Percentiles rank a stretch among this genome's conserved stretches.
Evolutionary conservation across 1,140 invertebrate species (phyloP).

Genomic region (Rhopalosiphum maidis): DNA sequence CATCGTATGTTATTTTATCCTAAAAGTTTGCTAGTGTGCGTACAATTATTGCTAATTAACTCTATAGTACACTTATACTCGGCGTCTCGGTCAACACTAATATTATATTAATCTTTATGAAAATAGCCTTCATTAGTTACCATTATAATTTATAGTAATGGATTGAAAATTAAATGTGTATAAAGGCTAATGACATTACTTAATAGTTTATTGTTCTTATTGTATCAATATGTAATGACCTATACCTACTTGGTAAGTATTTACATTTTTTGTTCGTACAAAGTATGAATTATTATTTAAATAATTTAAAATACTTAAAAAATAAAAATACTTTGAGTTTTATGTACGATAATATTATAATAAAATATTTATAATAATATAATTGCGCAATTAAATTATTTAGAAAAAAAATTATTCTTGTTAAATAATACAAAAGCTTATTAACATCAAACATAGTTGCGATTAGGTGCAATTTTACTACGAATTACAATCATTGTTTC

Average conservation of each 20-base stretch:
- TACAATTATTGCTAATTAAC: not conserved
- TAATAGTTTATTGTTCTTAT: too few relatives aligned
- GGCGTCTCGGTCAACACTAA: not conserved
- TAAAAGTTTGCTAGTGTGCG: not conserved
- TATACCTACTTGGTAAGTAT: not conserved
- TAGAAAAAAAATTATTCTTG: too few relatives aligned
- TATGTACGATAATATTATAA: not conserved
- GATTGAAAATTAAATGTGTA: too few relatives aligned
- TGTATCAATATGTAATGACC: too few relatives aligned
- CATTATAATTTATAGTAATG: not conserved
- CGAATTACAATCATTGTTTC: not conserved
- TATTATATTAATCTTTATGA: not conserved
- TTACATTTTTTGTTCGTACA: not conserved
- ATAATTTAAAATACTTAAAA: not conserved
- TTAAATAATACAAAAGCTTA: not conserved
- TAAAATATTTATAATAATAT: not conserved
- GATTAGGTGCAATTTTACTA: not conserved
- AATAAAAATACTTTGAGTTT: not conserved
- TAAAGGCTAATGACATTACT: too few relatives aligned
- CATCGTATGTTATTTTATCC: not conserved
- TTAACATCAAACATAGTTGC: not conserved
- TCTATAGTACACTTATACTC: not conserved
- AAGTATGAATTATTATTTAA: not conserved
- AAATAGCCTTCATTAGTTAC: not conserved
- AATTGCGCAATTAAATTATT: not conserved